Evolutionary conservation across 2,888 invertebrate genomes (phyloP), one percentile per base, ranked within the genome.

Genomic region (Automeris io): DNA sequence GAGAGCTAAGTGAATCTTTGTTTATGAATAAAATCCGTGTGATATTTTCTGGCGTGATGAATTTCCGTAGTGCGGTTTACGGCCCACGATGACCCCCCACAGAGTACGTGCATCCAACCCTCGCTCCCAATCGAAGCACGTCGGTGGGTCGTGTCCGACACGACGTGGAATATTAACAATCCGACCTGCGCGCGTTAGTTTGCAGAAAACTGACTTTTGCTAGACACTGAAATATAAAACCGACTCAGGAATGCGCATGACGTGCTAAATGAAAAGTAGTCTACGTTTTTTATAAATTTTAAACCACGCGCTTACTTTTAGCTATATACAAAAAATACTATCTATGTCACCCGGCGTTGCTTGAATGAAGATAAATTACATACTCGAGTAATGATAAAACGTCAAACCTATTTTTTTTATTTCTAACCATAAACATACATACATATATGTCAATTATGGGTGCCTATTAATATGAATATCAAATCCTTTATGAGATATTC

Each of bases 91-190:
- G 18, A 8, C 11, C 21, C 21, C 7, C 7, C 7, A 9, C 32
- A 8, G 23, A 37, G 8, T 32, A 7, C 31, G n/a, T 9, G 4
- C 37, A 11, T 12, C 8, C 9, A 7, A 9, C 18, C 16, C 21
- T 25, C 16, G 33, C 34, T 26, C n/a, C 34, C 18, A 61, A 49
- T 53, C 61, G 11, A 9, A 35, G 47, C 62, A 61, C 61, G 64
- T 65, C 47, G 49, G 43, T 40, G 39, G 49, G 49, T 58, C 61
- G 63, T 56, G 61, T 58, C 49, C 56, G 56, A 44, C 43, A 48
- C 51, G 54, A 66, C 59, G 46, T 59, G 59, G 72, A 70, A 74
- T 73, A 73, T 69, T 72, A 71, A 71, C 67, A 66, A 57, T 54
- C 54, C 49, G 16, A 3, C 2, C 13, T 23, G 34, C 47, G 47